Conservation (phyloP, 2,888 invertebrate genomes). For the Tenthredo scrophulariae region DNA sequence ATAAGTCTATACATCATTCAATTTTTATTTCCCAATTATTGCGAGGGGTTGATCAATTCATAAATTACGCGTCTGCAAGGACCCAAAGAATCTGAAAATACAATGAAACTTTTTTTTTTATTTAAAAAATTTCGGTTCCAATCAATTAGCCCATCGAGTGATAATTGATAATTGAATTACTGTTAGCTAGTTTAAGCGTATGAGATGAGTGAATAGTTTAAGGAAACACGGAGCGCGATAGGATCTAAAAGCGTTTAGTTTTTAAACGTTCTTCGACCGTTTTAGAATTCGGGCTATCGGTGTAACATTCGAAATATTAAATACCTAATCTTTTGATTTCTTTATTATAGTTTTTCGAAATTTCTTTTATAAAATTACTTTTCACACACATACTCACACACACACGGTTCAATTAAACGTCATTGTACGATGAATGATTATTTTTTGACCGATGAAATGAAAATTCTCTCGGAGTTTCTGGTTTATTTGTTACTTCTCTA, state of each 20-base stretch:
- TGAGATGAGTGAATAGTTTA: not conserved
- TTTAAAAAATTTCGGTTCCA: not conserved
- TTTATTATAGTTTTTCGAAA: no score
- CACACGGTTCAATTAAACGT: no score
- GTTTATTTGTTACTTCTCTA: not conserved
- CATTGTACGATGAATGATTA: no score
- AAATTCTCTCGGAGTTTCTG: not conserved
- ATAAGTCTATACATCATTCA: slow-evolving; percentile 51
- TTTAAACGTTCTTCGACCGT: no score
- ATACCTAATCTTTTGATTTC: no score
- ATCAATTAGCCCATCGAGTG: not conserved
- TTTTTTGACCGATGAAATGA: no score
- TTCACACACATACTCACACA: not conserved
- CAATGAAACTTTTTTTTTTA: no score
- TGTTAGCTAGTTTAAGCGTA: not conserved
- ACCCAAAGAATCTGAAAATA: no score
- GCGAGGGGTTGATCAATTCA: not conserved
- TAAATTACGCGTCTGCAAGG: not conserved
- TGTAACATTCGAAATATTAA: no score
- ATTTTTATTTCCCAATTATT: slow-evolving; percentile 11
- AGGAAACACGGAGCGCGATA: not conserved
- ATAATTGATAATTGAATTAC: not conserved
- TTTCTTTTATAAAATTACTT: not conserved
- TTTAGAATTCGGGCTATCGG: no score
- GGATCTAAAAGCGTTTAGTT: no score